Evolutionary conservation across 2,113 vertebrate species (phyloP).

Genomic region (Corythaeola cristata): DNA sequence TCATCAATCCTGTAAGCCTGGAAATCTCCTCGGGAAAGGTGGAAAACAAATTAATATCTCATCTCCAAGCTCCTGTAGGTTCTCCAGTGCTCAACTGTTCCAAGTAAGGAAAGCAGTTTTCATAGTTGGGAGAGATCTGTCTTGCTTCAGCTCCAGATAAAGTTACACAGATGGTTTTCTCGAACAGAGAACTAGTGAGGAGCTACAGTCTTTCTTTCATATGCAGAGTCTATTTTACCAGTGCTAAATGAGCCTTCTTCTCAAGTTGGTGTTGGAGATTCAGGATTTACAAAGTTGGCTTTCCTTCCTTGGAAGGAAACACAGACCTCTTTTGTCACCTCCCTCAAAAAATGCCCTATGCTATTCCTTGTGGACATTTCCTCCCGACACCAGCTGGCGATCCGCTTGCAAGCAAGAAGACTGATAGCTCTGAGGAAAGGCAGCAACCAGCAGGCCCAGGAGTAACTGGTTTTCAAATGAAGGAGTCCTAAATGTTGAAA

Average conservation of each 20-base stretch:
- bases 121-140: background rate
- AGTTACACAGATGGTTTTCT: background rate
- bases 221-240: background rate
- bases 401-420: background rate
- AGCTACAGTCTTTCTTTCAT: background rate
- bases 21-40: background rate
- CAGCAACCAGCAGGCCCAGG: background rate
- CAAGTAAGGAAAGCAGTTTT: background rate
- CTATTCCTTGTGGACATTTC: background rate
- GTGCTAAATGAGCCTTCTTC: background rate
- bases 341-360: background rate
- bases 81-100: background rate
- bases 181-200: background rate
- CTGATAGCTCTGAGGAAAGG: background rate
- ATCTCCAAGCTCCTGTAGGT: background rate
- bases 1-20: background rate
- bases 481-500: background rate
- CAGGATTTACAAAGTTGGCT: background rate
- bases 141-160: background rate
- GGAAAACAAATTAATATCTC: conserved; percentile 28
- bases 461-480: background rate
- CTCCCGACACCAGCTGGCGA: background rate
- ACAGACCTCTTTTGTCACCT: background rate
- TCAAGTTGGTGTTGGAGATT: background rate
- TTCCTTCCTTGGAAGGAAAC: background rate